Percentiles rank a stretch among this genome's conserved stretches.
phyloP scores from a whole-genome alignment of 1,140 invertebrate species.

The Neomicropteryx cornuta region DNA sequence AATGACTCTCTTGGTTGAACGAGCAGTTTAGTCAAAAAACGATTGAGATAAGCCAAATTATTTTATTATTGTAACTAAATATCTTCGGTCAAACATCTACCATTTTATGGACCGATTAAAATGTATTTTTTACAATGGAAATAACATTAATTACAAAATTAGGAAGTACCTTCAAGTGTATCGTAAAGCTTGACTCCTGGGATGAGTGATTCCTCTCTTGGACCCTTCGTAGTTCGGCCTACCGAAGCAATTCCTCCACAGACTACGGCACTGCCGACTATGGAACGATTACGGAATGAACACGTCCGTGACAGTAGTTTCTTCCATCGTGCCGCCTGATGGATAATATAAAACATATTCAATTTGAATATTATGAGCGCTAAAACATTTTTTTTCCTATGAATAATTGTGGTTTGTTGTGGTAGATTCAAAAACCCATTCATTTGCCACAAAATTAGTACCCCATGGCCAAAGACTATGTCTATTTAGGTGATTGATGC shows the following conservation, averaged over 20 bases:
- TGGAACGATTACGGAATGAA: constrained; percentile 46
- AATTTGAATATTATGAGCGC: no score
- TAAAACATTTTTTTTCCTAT: no score
- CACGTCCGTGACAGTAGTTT: constrained; percentile 54
- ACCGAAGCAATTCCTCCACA: constrained; percentile 11
- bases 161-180: constrained; percentile 27
- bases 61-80: no score
- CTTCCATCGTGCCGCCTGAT: constrained; percentile 49
- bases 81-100: no score
- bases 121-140: constrained; percentile 5
- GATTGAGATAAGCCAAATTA: no score
- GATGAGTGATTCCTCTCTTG: constrained; percentile 46
- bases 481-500: no score
- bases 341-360: neutral
- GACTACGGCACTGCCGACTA: constrained; percentile 14
- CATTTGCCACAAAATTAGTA: neutral
- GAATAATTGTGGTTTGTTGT: no score
- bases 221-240: constrained; percentile 24
- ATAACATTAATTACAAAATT: no score
- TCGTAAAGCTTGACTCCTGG: constrained; percentile 53
- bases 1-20: no score
- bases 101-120: neutral
- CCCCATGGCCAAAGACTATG: neutral
- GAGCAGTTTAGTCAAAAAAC: no score
- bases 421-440: neutral